phyloP scores from a whole-genome alignment of 2,888 invertebrate species.

The Epicampocera succincta region DNA sequence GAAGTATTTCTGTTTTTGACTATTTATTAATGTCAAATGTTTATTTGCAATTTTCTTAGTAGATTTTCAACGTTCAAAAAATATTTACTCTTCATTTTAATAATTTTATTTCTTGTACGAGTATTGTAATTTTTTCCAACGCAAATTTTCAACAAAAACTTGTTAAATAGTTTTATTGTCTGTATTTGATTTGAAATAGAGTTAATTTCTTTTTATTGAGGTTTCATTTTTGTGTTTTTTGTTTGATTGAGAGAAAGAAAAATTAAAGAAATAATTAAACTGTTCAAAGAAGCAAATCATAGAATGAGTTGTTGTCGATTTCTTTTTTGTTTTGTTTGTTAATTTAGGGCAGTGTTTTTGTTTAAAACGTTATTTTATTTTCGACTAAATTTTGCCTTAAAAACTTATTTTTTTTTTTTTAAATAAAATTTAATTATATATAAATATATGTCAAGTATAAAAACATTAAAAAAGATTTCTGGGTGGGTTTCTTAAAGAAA shows the following conservation, averaged over 20 bases:
- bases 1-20: constrained; percentile 51
- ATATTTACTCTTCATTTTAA: constrained; percentile 42
- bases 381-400: constrained; percentile 25
- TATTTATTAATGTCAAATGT: constrained; percentile 51
- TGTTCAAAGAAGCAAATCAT: constrained; percentile 46
- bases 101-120: constrained; percentile 4
- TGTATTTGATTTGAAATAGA: constrained; percentile 67
- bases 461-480: constrained; percentile 49
- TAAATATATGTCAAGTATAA: constrained; percentile 58
- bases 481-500: constrained; percentile 62
- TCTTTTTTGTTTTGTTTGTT: neutral
- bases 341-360: constrained; percentile 66
- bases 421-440: constrained; percentile 26
- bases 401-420: constrained; percentile 10
- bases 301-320: constrained; percentile 29
- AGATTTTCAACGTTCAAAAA: constrained; percentile 42
- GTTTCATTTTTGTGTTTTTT: constrained; percentile 29
- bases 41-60: constrained; percentile 23
- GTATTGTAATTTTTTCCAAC: constrained; percentile 44
- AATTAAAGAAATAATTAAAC: constrained; percentile 30
- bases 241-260: constrained; percentile 26
- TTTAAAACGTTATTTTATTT: constrained; percentile 36
- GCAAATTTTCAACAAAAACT: constrained; percentile 50
- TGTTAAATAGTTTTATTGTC: constrained; percentile 63
- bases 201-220: constrained; percentile 56